Evolutionary conservation across 2,113 vertebrate genomes (phyloP).

Genomic region (Anthoscopus minutus): DNA sequence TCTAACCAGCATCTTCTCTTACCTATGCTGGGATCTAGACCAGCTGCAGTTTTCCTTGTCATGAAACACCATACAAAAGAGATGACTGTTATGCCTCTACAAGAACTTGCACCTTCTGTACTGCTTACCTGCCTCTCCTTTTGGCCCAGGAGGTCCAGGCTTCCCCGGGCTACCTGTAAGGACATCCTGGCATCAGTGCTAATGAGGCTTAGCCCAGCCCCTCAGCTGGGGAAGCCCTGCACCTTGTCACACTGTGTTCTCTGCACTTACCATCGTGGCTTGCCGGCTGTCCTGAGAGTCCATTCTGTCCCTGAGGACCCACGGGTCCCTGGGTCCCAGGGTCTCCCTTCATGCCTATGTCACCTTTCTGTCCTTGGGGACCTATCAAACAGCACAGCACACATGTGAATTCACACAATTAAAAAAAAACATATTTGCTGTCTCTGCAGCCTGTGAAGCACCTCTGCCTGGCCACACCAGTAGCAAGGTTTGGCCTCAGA

Average conservation of each 20-base stretch:
- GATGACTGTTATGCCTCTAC: not conserved
- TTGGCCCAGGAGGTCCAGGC: conserved; percentile 49
- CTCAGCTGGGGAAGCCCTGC: not conserved
- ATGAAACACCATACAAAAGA: not conserved
- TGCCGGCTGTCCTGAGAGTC: conserved; percentile 27
- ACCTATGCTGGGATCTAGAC: not conserved
- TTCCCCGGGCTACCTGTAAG: conserved; percentile 52
- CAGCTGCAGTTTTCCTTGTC: not conserved
- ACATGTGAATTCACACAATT: too few relatives aligned
- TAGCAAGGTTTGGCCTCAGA: not conserved
- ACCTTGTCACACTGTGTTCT: not conserved
- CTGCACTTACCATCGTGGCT: conserved; percentile 46
- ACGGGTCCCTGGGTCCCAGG: not conserved
- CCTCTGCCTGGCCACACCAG: not conserved
- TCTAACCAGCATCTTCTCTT: not conserved
- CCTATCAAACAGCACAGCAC: not conserved
- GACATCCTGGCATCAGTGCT: not conserved
- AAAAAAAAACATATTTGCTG: not conserved
- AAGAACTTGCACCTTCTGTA: not conserved
- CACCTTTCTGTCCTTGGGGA: conserved; percentile 57
- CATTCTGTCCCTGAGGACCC: conserved; percentile 44
- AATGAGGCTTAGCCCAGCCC: rapidly evolving
- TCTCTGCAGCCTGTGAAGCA: not conserved
- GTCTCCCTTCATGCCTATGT: conserved; percentile 49
- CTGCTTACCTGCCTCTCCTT: conserved; percentile 68